Conservation (phyloP, 2,113 vertebrate genomes). For the Gymnogyps californianus region DNA sequence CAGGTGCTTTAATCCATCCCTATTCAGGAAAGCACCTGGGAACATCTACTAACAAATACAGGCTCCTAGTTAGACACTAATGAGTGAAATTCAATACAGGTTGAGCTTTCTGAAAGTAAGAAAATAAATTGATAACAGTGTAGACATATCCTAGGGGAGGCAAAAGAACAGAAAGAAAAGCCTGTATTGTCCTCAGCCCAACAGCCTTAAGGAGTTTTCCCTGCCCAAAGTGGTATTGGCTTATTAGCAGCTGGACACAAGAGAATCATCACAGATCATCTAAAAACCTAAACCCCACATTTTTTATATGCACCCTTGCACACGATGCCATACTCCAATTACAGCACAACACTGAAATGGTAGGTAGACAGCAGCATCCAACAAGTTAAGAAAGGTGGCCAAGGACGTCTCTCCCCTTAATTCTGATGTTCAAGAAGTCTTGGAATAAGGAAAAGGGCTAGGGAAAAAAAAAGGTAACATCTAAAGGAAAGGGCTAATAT, state of each 20-base stretch:
- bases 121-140: not conserved
- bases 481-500: not conserved
- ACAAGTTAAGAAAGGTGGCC: not conserved
- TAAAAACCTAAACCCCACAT: not conserved
- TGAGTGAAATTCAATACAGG: not conserved
- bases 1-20: not conserved
- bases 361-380: not conserved
- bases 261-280: not conserved
- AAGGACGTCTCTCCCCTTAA: not conserved
- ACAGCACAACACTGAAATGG: not conserved
- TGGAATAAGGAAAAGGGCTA: not conserved
- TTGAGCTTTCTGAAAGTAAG: not conserved
- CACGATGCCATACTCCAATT: not conserved
- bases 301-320: not conserved
- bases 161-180: not conserved
- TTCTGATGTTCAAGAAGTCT: not conserved
- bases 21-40: not conserved
- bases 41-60: not conserved
- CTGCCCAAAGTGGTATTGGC: not conserved
- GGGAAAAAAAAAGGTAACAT: not conserved
- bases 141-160: not conserved
- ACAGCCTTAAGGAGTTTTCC: not conserved
- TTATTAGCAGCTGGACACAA: not conserved
- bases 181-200: not conserved
- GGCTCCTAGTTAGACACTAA: not conserved